Base-by-base conservation (phyloP, 2,113 vertebrate species). In the Sebastes fasciatus region DNA sequence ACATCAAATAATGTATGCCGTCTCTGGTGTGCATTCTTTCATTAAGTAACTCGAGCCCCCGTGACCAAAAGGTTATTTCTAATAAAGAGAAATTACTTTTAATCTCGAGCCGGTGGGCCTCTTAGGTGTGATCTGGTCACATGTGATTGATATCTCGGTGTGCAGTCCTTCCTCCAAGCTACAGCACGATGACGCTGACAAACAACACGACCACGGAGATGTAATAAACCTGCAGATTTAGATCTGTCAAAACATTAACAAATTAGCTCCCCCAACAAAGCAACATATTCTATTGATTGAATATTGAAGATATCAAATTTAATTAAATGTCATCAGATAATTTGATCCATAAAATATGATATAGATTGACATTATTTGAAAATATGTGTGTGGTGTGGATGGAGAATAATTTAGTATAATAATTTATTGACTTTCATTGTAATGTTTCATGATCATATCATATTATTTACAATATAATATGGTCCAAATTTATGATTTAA, bases 21-120 rank as follows among this genome's bases (percentile, higher is more conserved):
- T 83, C 66, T 85, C 71, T 55, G 58, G 71, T 12, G 71, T 23
- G 58, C 26, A 62, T 61, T 67, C 34, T 74, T 74, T 83, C 71
- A 75, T 87, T 55, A 51, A 76, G 52, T 49, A 74, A 49, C 71
- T 6, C 8, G 60, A 70, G n/a, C 49, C 13, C 21, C n/a, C 5
- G 10, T 65, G 52, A 78, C 45, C 12, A n/a, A 58, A 79, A 62
- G 57, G 46, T 77, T 71, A 46, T 73, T 82, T 82, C 23, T 70
- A 66, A 82, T 87, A 76, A 79, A 77, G 80, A 87, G 42, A 70
- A 80, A 87, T 70, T 0, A 77, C 60, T 76, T 74, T 73, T 70
- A 55, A 74, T 82, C 46, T 23, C 3, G 5, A 66, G 68, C 48
- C 55, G 21, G 19, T 6, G 43, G 14, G 49, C 5, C 49, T 52